Base-by-base conservation (phyloP, 2,113 vertebrate species). In the Callipepla californica region DNA sequence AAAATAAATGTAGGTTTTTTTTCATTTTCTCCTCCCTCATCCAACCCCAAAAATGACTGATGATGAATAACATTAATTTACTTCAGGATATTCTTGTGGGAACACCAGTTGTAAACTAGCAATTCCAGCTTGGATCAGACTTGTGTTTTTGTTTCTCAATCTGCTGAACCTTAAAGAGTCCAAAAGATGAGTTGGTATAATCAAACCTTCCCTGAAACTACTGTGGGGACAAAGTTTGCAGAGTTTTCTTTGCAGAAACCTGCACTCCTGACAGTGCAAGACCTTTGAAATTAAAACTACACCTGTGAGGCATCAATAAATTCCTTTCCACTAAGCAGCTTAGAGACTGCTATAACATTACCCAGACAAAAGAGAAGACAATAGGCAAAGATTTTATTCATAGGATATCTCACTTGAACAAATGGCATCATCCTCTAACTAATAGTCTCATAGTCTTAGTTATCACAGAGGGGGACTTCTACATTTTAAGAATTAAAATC, bases 161-260 rank as follows among this genome's bases (percentile, higher is more conserved):
- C 47, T 13, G 1, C 40, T 61, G 58, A n/a, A 19, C 4, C 1
- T 4, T 2, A 68, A 53, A 45, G 48, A 61, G 50, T 23, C 42
- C 63, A 67, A 9, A 2, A 61, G 80, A 36, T 11, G 70, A 87
- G 67, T 53, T 36, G 74, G 79, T 21, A 26, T 0, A 34, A 79
- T n/a, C 57, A 57, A 57, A 26, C 11, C 20, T 4, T 62, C 50
- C 26, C 68, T 40, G 42, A 30, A 83, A 50, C 63, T 48, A 30
- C 26, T 1, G 2, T 0, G 0, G 69, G 45, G 84, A 30, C 0
- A 6, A 89, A 30, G 17, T 58, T 2, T 5, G 4, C 48, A 53
- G 82, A 50, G n/a, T 58, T 53, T 86, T 38, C 50, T 59, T 59
- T 62, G 67, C 21, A 50, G 38, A 63, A 88, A 77, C 28, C 58